A percentile compares a stretch with the other conserved stretches of the same genome.
These are phyloP conservation scores for Porites rus DNA, from an alignment of 92 coral and sea anemone species.

Conservation along the genomic window DNA sequence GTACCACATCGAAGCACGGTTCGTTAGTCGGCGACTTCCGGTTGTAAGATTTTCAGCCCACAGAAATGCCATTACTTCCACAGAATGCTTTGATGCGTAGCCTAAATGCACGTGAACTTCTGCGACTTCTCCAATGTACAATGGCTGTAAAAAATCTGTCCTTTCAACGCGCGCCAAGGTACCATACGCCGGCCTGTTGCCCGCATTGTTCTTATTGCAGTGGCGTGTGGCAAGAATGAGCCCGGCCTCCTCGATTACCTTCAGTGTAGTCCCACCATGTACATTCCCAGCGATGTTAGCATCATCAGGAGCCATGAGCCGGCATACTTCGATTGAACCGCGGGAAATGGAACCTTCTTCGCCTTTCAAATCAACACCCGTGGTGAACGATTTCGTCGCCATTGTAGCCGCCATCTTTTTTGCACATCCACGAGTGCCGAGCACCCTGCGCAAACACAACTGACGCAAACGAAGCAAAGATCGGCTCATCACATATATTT, in stretches of 20 bases:
- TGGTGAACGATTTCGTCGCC: neutral
- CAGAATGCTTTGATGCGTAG: constrained; percentile 88
- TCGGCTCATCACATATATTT: too few species aligned
- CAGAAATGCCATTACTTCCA: constrained; percentile 89
- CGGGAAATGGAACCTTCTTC: constrained; percentile 62
- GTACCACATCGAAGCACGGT: constrained; percentile 92
- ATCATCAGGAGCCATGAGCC: constrained; percentile 96
- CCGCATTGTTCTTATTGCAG: constrained; percentile 67
- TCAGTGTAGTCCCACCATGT: constrained; percentile 94
- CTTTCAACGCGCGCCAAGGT: constrained; percentile 94
- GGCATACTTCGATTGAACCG: constrained; percentile 96
- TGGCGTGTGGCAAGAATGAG: constrained; percentile 95
- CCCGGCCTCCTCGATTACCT: constrained; percentile 94
- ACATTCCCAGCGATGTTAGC: constrained; percentile 96
- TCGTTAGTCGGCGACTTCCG: constrained; percentile 82
- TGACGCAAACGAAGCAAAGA: neutral
- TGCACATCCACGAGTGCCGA: neutral
- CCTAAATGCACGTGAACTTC: constrained; percentile 92
- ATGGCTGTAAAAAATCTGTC: constrained; percentile 90
- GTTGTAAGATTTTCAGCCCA: constrained; percentile 93
- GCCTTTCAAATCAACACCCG: constrained; percentile 26
- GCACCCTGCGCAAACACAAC: constrained; percentile 3
- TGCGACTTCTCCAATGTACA: constrained; percentile 96
- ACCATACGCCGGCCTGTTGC: constrained; percentile 63
- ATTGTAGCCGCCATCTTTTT: constrained; percentile 1